Evolutionary conservation across 2,888 invertebrate species (phyloP).

Genomic region (Drosophila putrida): DNA sequence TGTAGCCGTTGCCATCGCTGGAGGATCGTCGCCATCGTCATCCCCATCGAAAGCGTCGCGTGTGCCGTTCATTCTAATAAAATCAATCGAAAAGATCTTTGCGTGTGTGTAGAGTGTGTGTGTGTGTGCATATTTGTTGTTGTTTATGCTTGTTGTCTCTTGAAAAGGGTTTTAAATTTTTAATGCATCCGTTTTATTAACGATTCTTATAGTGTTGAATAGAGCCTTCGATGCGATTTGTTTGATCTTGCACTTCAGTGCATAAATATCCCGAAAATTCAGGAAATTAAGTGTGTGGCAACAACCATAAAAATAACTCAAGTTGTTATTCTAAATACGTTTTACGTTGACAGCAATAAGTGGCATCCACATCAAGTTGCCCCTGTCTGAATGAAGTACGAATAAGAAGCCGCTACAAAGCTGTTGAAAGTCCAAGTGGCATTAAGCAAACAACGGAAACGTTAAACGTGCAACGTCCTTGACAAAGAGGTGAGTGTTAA

Average conservation of each 20-base stretch:
- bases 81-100: conserved; percentile 69
- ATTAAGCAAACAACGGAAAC: conserved; percentile 40
- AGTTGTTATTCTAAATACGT: conserved; percentile 61
- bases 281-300: conserved; percentile 61
- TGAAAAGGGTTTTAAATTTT: conserved; percentile 68
- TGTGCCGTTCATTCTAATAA: conserved; percentile 71
- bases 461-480: conserved; percentile 66
- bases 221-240: conserved; percentile 50
- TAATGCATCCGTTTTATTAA: conserved; percentile 79
- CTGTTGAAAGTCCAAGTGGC: conserved; percentile 52
- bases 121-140: conserved; percentile 17
- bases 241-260: conserved; percentile 67
- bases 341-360: conserved; percentile 71
- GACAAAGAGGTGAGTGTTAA: conserved; percentile 74
- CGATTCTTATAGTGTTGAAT: conserved; percentile 57
- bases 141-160: conserved; percentile 62
- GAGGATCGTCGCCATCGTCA: conserved; percentile 60
- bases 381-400: conserved; percentile 60
- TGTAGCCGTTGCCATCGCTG: conserved; percentile 57
- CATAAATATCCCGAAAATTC: conserved; percentile 46
- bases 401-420: conserved; percentile 41
- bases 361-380: conserved; percentile 64
- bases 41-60: conserved; percentile 58
- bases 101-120: conserved; percentile 29
- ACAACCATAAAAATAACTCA: conserved; percentile 69